Conservation (phyloP, 2,888 invertebrate genomes). For the Acrobasis repandana region DNA sequence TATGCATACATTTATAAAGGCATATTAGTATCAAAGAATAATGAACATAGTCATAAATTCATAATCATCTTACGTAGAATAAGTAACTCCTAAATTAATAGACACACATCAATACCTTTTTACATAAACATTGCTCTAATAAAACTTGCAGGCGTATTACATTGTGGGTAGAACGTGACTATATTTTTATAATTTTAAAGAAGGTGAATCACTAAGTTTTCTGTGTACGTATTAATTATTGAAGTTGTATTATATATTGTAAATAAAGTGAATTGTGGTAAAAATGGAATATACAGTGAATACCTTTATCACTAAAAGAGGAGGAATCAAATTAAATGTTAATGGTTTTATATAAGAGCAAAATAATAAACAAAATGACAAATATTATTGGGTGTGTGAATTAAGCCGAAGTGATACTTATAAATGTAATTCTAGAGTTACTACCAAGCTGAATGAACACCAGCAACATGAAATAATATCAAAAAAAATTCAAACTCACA, state of each 20-base stretch:
- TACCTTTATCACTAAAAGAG: not conserved
- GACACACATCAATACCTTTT: not conserved
- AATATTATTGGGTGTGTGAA: conserved; percentile 1
- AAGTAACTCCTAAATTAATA: no score
- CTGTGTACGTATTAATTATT: not conserved
- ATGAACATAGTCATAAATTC: no score
- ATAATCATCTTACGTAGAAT: no score
- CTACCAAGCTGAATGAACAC: not conserved
- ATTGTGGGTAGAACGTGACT: not conserved
- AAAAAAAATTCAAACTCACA: not conserved
- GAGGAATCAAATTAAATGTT: conserved; percentile 2
- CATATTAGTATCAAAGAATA: no score
- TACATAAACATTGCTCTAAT: not conserved
- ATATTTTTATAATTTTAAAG: not conserved
- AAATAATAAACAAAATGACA: not conserved
- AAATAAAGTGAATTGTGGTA: not conserved
- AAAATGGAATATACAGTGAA: not conserved
- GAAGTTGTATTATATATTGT: not conserved
- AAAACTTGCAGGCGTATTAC: not conserved
- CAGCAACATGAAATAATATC: no score
- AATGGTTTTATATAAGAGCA: not conserved
- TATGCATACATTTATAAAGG: no score
- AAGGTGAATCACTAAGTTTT: not conserved
- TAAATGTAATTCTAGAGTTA: not conserved
- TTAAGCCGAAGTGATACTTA: not conserved